A percentile compares a stretch with the other conserved stretches of the same genome.
Conservation (phyloP, 2,888 invertebrate species). For the Campopleginae sp. region DNA sequence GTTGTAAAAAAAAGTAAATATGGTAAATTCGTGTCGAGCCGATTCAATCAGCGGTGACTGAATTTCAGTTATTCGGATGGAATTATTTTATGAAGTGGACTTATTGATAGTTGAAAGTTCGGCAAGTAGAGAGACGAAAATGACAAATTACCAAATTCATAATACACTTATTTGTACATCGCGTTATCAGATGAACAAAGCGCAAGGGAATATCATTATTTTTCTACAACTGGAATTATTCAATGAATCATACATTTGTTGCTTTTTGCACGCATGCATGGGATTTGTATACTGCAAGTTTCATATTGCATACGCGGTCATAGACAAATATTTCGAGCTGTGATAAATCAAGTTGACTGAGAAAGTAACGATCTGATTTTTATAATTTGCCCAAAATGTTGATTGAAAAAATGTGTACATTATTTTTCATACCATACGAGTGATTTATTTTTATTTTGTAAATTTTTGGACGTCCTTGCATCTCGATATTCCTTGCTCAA, state of each 20-base stretch:
- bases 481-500: not conserved
- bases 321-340: not conserved
- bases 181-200: not conserved
- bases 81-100: not conserved
- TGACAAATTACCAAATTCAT: conserved; percentile 60
- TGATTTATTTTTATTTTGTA: not conserved
- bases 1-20: not conserved
- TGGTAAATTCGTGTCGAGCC: not conserved
- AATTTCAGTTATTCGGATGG: not conserved
- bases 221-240: not conserved
- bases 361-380: not conserved
- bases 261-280: not conserved
- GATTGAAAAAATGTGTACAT: not conserved
- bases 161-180: conserved; percentile 16
- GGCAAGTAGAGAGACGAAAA: conserved; percentile 48
- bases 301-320: not conserved
- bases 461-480: not conserved
- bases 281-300: not conserved
- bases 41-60: not conserved
- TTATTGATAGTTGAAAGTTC: conserved; percentile 44
- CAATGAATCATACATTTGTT: not conserved
- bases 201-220: not conserved
- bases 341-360: not conserved
- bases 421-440: too few species aligned
- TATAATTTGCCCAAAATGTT: not conserved